Base-by-base conservation (phyloP, 2,113 vertebrate species). In the Cichladusa arquata region DNA sequence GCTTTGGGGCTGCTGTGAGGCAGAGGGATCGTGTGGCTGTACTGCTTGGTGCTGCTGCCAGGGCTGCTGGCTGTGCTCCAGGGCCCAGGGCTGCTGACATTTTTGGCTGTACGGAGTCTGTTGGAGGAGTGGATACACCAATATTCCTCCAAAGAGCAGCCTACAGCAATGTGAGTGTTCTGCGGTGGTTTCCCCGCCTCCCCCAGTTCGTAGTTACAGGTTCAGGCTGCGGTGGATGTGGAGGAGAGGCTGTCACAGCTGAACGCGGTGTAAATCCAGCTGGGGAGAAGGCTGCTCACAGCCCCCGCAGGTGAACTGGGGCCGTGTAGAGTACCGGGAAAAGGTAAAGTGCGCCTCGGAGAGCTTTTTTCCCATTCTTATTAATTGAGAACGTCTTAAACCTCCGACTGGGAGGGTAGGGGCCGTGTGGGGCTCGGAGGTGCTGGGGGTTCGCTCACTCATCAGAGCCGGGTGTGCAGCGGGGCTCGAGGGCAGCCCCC, bases 51-150 rank as follows among this genome's bases (percentile, higher is more conserved):
- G 40, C n/a, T 14, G 10, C 51, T 58, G 33, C 33, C 36, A 3
- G 44, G 6, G 14, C 5, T 8, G 50, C 31, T 34, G 26, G 44
- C 62, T 14, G 13, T 2, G 36, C 48, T 57, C 29, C n/a, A 11
- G 22, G 22, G 23, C 33, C 29, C n/a, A 11, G 22, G 22, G 23
- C 33, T n/a, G 62, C 62, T n/a, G 33, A 2, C 19, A 0, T 5
- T 7, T 26, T 4, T 8, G 6, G 45, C 50, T 34, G 8, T 13
- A 0, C 3, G 0, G 14, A 4, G 19, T 7, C 38, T 18, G 0
- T 14, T 2, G 8, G 47, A 18, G 8, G 22, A 45, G 67, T 4
- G 2, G 33, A 1, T 19, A 4, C 12, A 10, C 11, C 13, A 3
- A 0, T 0, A 54, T 17, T 25, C 10, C 66, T 44, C 58, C n/a